A percentile compares a stretch with the other conserved stretches of the same genome.
phyloP scores from a whole-genome alignment of 64 coral and sea anemone species.

The Stichodactyla helianthus region DNA sequence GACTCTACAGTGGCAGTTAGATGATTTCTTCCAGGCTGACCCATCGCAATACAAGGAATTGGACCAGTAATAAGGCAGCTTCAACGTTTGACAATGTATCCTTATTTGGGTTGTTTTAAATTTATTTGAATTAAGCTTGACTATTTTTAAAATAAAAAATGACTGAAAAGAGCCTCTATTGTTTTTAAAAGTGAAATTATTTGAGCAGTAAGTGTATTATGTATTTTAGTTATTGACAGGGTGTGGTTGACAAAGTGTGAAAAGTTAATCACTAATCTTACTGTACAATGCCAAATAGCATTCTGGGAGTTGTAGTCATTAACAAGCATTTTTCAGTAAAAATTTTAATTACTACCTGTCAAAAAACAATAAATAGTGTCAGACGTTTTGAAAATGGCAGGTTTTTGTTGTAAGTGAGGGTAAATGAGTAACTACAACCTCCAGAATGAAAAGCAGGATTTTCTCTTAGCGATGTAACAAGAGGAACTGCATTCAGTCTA shows the following conservation, averaged over 20 bases:
- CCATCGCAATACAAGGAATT: constrained; percentile 85
- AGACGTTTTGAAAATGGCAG: too few species aligned
- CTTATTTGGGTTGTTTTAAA: not conserved
- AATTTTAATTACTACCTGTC: too few species aligned
- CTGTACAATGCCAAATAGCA: too few species aligned
- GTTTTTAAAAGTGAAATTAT: not conserved
- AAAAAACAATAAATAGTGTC: too few species aligned
- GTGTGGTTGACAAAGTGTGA: not conserved
- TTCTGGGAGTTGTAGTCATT: too few species aligned
- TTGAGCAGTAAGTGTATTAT: not conserved
- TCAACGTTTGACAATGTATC: not conserved
- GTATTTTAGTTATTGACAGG: not conserved
- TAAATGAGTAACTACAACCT: too few species aligned
- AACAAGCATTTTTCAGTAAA: too few species aligned
- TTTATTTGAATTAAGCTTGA: not conserved
- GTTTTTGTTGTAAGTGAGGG: too few species aligned
- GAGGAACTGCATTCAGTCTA: too few species aligned
- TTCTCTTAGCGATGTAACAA: too few species aligned
- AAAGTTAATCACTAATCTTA: not conserved
- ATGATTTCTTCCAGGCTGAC: constrained; percentile 78
- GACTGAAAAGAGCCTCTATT: not conserved
- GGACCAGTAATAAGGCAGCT: constrained; percentile 26
- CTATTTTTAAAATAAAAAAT: not conserved
- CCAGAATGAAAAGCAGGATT: too few species aligned
- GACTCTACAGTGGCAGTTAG: constrained; percentile 82